Evolutionary conservation across 2,797 vertebrate genomes (phyloP).

Genomic region (Myotis myotis): DNA sequence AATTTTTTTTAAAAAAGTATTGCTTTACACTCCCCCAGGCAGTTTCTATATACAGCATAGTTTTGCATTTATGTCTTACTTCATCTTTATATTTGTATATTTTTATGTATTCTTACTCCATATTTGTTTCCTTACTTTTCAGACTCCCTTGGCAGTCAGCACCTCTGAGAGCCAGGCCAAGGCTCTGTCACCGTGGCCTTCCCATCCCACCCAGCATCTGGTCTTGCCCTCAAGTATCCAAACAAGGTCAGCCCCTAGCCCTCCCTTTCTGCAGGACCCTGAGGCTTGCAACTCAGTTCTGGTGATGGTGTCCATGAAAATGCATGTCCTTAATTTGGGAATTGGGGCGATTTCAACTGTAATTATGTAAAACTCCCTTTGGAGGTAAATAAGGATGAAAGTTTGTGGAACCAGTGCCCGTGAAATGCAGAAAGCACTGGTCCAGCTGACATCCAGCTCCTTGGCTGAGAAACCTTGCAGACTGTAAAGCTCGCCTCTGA

Average conservation of each 20-base stretch:
- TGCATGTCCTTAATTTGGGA: neutral
- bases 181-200: neutral
- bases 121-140: neutral
- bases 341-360: neutral
- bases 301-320: neutral
- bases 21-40: neutral
- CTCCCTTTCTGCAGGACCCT: neutral
- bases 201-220: neutral
- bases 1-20: too few relatives aligned
- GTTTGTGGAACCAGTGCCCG: neutral
- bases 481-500: neutral
- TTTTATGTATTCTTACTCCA: neutral
- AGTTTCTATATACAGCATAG: neutral
- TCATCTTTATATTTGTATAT: neutral
- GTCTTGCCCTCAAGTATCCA: neutral
- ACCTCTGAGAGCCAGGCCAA: neutral
- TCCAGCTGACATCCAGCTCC: neutral
- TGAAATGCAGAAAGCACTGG: neutral
- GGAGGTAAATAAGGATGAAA: neutral
- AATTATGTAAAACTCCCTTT: neutral
- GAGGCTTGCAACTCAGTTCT: neutral
- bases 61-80: neutral
- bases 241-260: neutral
- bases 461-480: slow-evolving; percentile 35
- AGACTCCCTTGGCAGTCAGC: neutral